Base-by-base conservation (phyloP, 2,797 vertebrate species). In the Helarctos malayanus region DNA sequence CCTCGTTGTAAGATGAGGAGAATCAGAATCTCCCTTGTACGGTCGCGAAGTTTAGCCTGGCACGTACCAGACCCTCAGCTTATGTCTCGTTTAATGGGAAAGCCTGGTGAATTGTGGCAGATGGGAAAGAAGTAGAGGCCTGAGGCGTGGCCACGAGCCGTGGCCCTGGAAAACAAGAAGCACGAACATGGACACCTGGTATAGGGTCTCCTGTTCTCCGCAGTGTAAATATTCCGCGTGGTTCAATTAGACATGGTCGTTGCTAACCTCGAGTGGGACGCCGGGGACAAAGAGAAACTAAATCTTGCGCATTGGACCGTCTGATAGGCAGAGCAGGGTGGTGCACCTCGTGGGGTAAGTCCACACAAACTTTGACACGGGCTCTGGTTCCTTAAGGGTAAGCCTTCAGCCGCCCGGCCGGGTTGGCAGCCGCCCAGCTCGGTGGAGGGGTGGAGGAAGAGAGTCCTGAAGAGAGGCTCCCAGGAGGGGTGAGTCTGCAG, bases 401-500 rank as follows among this genome's bases (percentile, higher is more conserved):
- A 89, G 52, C 25, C n/a, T 45, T 61, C 27, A 38, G 78, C 59
- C 5, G 7, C 35, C 75, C 23, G 6, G 6, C 0, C 0, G 2
- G 79, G 56, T 25, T 79, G 93, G 82, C 95, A 27, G 76, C 69
- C 19, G 18, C 32, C 63, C 80, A 35, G 32, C 6, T 2, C 2
- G 3, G 29, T 45, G 5, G 71, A 73, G 29, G 76, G 7, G 29
- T 52, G 6, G 71, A 63, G 32, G 83, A 47, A 29, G 76, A 45
- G 27, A n/a, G 7, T 41, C 7, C n/a, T 7, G 45, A 47, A 12
- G 7, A 69, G 45, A 63, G 41, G 35, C 73, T 89, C 98, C 90
- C 91, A 23, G 5, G 75, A 97, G 93, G 93, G 89, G 75, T n/a
- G 38, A 83, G 82, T 88, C 96, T 88, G 65, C 92, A 86, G 52